A percentile compares a stretch with the other conserved stretches of the same genome.
These are phyloP conservation scores for Euglossa dilemma DNA, from an alignment of 1,140 invertebrate genomes.

Conservation along the genomic window DNA sequence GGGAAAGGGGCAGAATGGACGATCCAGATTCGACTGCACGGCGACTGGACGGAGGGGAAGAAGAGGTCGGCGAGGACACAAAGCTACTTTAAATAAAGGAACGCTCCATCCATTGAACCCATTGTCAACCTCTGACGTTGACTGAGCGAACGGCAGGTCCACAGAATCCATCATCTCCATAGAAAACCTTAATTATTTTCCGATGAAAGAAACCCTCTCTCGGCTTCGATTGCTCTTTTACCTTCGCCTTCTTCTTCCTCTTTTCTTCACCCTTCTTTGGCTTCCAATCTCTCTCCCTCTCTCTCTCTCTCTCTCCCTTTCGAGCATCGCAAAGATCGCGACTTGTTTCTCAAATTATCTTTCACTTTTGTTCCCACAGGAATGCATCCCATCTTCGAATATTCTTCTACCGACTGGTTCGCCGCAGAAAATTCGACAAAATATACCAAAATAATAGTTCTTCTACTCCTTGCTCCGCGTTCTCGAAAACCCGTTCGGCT, in stretches of 20 bases:
- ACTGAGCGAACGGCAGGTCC: constrained; percentile 80
- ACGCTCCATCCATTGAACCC: constrained; percentile 81
- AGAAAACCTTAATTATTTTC: constrained; percentile 83
- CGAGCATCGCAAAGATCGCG: background rate
- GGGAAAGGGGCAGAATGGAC: constrained; percentile 37
- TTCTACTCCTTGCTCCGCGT: background rate
- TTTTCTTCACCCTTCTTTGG: background rate
- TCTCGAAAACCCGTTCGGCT: background rate
- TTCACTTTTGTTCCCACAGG: background rate
- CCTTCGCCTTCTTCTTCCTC: background rate
- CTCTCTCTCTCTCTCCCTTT: background rate
- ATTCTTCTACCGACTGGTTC: no score
- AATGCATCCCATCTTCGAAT: no score
- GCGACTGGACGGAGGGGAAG: constrained; percentile 52
- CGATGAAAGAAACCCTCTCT: constrained; percentile 79
- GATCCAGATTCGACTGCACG: constrained; percentile 69
- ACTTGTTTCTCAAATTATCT: background rate
- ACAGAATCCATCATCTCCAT: constrained; percentile 82
- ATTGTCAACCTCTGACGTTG: constrained; percentile 83
- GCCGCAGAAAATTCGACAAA: no score
- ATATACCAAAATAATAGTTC: no score
- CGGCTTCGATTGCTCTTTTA: constrained; percentile 6
- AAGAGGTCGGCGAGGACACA: constrained; percentile 77
- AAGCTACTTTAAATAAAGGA: constrained; percentile 84
- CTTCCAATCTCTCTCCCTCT: background rate